A percentile compares a stretch with the other conserved stretches of the same genome.
phyloP scores from a whole-genome alignment of 2,113 vertebrate genomes.

The Gopherus evgoodei region DNA sequence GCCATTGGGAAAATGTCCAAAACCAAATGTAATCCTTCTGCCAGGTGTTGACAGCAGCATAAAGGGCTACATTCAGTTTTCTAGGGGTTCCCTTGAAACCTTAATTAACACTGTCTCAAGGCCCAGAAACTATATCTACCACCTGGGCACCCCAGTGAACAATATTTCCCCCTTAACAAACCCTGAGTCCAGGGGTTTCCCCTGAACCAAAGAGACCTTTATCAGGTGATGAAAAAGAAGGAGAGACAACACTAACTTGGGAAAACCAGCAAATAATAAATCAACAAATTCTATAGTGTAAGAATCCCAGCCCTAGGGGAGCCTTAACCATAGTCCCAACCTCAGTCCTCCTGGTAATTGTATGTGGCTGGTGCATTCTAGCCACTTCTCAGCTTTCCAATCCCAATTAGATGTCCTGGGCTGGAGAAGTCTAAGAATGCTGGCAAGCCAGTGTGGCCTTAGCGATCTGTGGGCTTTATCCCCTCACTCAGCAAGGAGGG shows the following conservation, averaged over 20 bases:
- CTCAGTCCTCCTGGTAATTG: neutral
- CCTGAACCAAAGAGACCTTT: neutral
- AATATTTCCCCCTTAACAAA: neutral
- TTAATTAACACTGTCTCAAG: neutral
- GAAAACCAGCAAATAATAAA: neutral
- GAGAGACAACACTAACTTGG: neutral
- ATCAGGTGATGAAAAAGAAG: neutral
- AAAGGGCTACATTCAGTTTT: neutral
- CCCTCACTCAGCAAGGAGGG: neutral
- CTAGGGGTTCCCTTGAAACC: neutral
- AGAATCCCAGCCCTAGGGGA: neutral
- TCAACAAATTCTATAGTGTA: neutral
- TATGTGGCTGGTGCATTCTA: neutral
- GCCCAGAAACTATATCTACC: neutral
- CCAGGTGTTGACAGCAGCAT: conserved; percentile 21
- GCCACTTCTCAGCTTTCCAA: neutral
- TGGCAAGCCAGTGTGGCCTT: neutral
- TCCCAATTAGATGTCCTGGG: neutral
- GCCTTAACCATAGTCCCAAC: neutral
- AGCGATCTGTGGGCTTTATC: neutral
- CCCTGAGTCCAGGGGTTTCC: neutral
- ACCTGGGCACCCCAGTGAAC: neutral
- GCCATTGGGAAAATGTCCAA: neutral
- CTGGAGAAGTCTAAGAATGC: neutral
- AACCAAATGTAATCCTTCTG: neutral